phyloP scores from a whole-genome alignment of 2,888 invertebrate genomes.

The Lagria hirta region DNA sequence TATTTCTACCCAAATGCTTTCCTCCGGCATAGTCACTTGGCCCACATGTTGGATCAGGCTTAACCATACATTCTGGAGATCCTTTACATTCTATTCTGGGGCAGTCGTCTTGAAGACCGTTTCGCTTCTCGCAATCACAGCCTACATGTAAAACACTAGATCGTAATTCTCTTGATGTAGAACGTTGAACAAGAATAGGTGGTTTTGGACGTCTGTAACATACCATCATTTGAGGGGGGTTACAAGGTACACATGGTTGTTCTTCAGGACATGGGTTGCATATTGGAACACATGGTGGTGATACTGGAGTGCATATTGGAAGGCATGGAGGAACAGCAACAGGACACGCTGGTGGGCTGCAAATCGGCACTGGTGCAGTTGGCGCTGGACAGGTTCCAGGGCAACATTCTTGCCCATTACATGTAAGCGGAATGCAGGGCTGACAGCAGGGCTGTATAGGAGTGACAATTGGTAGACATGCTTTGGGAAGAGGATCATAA shows the following conservation, averaged over 20 bases:
- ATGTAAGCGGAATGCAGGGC: slow-evolving; percentile 51
- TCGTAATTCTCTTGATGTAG: slow-evolving; percentile 59
- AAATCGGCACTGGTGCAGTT: slow-evolving; percentile 43
- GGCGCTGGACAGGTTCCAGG: slow-evolving; percentile 54
- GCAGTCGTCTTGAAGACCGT: slow-evolving; percentile 63
- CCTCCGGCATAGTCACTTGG: slow-evolving; percentile 49
- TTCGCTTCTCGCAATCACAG: slow-evolving; percentile 61
- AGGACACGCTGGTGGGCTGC: slow-evolving; percentile 42
- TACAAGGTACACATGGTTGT: slow-evolving; percentile 61
- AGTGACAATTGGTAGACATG: slow-evolving; percentile 57
- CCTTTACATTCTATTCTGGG: slow-evolving; percentile 58
- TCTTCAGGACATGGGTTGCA: slow-evolving; percentile 56
- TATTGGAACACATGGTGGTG: slow-evolving; percentile 58
- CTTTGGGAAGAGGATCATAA: slow-evolving; percentile 59
- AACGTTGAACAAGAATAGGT: slow-evolving; percentile 48
- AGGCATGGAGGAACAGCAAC: slow-evolving; percentile 59
- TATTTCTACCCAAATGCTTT: slow-evolving; percentile 41
- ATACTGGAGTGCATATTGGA: slow-evolving; percentile 51
- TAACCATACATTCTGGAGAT: slow-evolving; percentile 53
- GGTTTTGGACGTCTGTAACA: slow-evolving; percentile 54
- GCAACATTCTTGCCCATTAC: slow-evolving; percentile 45
- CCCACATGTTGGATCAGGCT: slow-evolving; percentile 55
- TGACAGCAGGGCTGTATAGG: slow-evolving; percentile 57
- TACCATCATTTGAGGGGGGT: slow-evolving; percentile 61
- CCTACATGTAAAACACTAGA: slow-evolving; percentile 58